phyloP scores from a whole-genome alignment of 2,797 vertebrate genomes.

The Rallus crepitans region DNA sequence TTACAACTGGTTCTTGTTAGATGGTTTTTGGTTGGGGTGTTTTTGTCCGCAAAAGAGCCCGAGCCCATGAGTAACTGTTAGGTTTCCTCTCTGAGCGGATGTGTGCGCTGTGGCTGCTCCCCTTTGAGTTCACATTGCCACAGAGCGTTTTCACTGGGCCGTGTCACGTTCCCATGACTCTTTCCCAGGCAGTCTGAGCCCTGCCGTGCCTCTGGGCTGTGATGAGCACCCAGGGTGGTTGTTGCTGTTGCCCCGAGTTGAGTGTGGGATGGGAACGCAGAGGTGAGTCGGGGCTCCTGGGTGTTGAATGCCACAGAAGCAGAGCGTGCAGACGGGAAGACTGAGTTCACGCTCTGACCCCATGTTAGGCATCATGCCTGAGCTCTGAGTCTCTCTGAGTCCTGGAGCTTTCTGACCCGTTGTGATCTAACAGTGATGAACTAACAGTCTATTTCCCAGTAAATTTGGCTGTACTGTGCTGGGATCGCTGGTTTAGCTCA shows the following conservation, averaged over 20 bases:
- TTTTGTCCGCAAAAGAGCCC: neutral
- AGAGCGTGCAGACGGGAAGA: neutral
- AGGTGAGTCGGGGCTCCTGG: neutral
- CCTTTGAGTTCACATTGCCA: rapidly evolving
- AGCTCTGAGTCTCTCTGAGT: neutral
- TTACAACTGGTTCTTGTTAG: rapidly evolving
- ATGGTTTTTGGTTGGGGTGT: too few relatives aligned
- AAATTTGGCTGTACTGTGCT: neutral
- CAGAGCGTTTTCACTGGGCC: neutral
- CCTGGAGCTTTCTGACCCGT: neutral
- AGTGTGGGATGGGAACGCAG: rapidly evolving
- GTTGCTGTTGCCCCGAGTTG: rapidly evolving
- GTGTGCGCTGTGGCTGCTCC: neutral
- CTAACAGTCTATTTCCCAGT: neutral
- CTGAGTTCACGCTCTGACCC: rapidly evolving
- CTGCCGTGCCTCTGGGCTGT: neutral
- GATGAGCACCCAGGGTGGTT: rapidly evolving
- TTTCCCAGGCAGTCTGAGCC: neutral
- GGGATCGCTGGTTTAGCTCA: neutral
- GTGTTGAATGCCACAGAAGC: rapidly evolving
- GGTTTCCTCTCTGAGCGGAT: neutral
- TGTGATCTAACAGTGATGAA: neutral
- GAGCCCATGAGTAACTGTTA: neutral
- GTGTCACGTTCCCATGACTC: rapidly evolving
- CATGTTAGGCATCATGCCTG: rapidly evolving